Evolutionary conservation across 2,888 invertebrate genomes (phyloP).

Genomic region (Ypsolopha scabrella): DNA sequence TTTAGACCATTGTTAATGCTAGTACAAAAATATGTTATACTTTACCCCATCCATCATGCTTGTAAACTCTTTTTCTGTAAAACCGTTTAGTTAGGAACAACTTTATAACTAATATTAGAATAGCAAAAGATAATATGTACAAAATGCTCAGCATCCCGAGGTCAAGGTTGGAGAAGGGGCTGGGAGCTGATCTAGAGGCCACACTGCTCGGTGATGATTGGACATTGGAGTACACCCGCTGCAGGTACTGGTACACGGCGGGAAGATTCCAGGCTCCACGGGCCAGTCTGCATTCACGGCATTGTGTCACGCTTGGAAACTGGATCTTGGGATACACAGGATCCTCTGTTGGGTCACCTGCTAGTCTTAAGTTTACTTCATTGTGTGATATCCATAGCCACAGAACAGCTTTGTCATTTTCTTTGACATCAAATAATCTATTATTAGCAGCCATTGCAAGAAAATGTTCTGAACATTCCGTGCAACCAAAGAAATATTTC

Average conservation of each 20-base stretch:
- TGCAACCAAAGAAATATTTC: constrained; percentile 93
- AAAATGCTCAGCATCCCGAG: constrained; percentile 82
- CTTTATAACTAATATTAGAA: constrained; percentile 81
- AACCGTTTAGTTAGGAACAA: constrained; percentile 78
- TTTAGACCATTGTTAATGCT: no score
- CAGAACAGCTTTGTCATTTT: constrained; percentile 81
- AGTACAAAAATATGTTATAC: constrained; percentile 54
- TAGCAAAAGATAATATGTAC: constrained; percentile 79
- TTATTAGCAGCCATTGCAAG: constrained; percentile 82
- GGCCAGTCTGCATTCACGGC: constrained; percentile 74
- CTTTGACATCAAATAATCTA: constrained; percentile 76
- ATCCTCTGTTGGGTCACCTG: constrained; percentile 91
- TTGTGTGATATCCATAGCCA: constrained; percentile 98
- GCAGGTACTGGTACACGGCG: constrained; percentile 74
- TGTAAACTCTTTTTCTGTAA: constrained; percentile 80
- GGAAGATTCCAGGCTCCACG: constrained; percentile 73
- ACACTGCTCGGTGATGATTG: constrained; percentile 18
- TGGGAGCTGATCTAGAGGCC: constrained; percentile 23
- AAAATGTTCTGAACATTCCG: constrained; percentile 92
- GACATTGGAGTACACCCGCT: constrained; percentile 52
- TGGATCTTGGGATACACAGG: constrained; percentile 89
- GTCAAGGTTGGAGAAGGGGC: constrained; percentile 76
- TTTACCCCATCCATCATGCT: constrained; percentile 76
- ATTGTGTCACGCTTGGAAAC: constrained; percentile 80
- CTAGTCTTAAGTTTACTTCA: constrained; percentile 88